Conservation (phyloP, 2,888 invertebrate species). For the Rhaphigaster nebulosa region DNA sequence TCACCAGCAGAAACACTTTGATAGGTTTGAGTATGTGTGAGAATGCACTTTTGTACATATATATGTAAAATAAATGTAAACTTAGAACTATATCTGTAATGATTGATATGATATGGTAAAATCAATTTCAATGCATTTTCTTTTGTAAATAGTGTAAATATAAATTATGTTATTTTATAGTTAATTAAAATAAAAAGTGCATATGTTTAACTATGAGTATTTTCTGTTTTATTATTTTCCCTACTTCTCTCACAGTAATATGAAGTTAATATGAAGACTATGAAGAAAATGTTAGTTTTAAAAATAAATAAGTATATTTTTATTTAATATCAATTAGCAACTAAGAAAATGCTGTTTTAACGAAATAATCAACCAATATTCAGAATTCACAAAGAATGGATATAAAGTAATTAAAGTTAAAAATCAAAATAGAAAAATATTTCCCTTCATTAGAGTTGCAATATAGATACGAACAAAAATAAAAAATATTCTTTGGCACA, state of each 20-base stretch:
- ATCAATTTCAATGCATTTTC: background rate
- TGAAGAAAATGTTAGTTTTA: no score
- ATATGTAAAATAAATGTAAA: conserved; percentile 33
- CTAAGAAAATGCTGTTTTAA: no score
- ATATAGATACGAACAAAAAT: no score
- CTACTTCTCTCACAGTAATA: background rate
- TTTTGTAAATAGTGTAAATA: conserved; percentile 43
- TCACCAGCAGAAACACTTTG: background rate
- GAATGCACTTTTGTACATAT: background rate
- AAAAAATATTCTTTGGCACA: no score
- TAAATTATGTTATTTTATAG: conserved; percentile 37
- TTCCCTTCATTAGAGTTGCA: no score
- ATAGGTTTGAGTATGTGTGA: background rate
- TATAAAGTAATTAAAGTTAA: no score
- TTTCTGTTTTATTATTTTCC: background rate
- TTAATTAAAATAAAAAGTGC: conserved; percentile 15
- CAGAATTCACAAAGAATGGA: no score
- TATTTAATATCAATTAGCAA: no score
- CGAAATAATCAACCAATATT: no score
- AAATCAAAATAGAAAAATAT: no score
- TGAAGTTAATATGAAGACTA: background rate
- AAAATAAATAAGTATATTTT: no score
- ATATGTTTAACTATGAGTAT: background rate
- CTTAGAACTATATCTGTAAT: conserved; percentile 3
- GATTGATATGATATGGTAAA: background rate